Base-by-base conservation (phyloP, 2,888 invertebrate species). In the Bembecia ichneumoniformis region DNA sequence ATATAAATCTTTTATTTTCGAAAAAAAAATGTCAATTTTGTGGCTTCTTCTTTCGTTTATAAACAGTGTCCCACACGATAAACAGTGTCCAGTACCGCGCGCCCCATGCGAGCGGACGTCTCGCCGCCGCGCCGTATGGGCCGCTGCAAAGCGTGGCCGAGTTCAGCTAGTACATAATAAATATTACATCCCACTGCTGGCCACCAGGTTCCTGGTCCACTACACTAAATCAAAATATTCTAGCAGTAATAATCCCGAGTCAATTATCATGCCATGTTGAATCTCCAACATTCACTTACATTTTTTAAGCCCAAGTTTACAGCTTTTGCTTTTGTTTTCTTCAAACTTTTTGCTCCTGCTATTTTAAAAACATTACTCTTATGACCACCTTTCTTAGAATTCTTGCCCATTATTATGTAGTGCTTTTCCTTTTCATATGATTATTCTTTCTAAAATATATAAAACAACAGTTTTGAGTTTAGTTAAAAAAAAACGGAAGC, bases 291-390 rank as follows among this genome's bases (percentile, higher is more conserved):
- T 40, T n/a, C n/a, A 58, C 77, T 74, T 71, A 84, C 86, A 69
- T 84, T 79, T 71, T 84, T 87, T 35, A 87, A 63, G 5, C 84
- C 86, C 47, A 86, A 66, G 53, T 81, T 83, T 0, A 87, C 84
- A 15, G 76, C 71, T 65, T 86, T 86, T 1, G 84, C 73, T 63
- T 86, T 87, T 0, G 78, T 68, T 73, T 84, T 86, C 66, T 84
- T 87, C 15, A 87, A 68, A 56, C 86, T 87, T 62, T 87, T 87
- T 13, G 86, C 86, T 51, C 86, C 84, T 17, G 80, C 86, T 20
- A 87, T 82, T 69, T 86, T 87, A 49, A 87, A 86, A 13, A 87
- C 79, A 55, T 84, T 86, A 1, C 70, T 73, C 55, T 81, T 83
- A 3, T 64, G 53, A 11, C 79, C 28, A 28, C 28, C 77, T 55